Evolutionary conservation across 2,797 vertebrate species (phyloP), one percentile per base, ranked within the genome.

Genomic region (Adrianichthys oophorus): DNA sequence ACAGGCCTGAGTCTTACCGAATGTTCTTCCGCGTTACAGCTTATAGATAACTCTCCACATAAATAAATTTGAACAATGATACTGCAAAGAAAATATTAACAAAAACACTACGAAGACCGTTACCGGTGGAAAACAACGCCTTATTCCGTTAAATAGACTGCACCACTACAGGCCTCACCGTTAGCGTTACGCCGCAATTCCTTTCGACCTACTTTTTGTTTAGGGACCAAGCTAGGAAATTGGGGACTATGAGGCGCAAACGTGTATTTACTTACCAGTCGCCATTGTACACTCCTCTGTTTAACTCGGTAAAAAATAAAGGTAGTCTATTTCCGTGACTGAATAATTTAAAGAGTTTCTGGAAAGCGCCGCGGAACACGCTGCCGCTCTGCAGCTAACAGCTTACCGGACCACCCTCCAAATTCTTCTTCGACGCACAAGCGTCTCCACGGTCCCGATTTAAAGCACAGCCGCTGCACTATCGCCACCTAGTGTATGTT

Each of bases 221-320:
- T 12, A 37, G 32, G 32, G 32, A 13, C 10, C 6, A 4, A 1
- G 1, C 1, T 5, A 41, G 1, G 51, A 65, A 23, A 18, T 12
- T 37, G 2, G 2, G 1, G 15, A 48, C 4, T 13, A 26, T n/a
- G 3, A 1, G 16, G 0, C 7, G 0, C 21, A 4, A 0, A 50
- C 5, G 37, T 1, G 19, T 0, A 0, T 0, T 1, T 6, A 62
- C 81, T 88, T 72, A 93, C 92, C 92, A 57, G 92, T 92, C 72
- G 92, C 85, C 92, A 93, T 93, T 52, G 5, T 84, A 68, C 15
- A 19, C 13, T 14, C 45, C 24, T 65, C 5, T 42, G 14, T 62
- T 13, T 24, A 23, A 47, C 16, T 14, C 7, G 26, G 44, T 60
- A 60, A 56, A 72, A 82, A 75, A 19, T 6, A 37, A 54, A 73